A percentile compares a stretch with the other conserved stretches of the same genome.
phyloP scores from a whole-genome alignment of 2,113 vertebrate species.

The Catharus minimus region DNA sequence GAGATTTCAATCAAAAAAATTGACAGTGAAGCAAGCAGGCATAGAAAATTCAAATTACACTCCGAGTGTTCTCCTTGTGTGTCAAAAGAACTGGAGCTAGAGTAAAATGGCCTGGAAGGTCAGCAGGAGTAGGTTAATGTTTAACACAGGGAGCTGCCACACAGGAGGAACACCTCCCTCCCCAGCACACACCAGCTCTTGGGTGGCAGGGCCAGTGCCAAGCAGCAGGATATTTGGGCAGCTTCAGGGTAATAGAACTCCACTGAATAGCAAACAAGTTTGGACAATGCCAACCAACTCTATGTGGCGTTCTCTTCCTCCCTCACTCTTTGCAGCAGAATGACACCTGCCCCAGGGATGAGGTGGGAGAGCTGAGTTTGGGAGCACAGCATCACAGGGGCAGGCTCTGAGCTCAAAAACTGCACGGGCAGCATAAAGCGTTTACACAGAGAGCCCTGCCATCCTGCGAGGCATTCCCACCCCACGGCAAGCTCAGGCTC shows the following conservation, averaged over 20 bases:
- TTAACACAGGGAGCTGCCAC: not conserved
- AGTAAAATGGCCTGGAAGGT: not conserved
- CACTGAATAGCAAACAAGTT: not conserved
- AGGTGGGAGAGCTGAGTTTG: not conserved
- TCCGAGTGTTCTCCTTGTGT: not conserved
- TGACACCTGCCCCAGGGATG: not conserved
- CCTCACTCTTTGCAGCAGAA: not conserved
- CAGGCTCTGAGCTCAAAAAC: not conserved
- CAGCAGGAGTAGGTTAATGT: not conserved
- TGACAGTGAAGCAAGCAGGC: not conserved
- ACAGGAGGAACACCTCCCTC: not conserved
- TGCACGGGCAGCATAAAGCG: rapidly evolving
- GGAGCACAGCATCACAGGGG: not conserved
- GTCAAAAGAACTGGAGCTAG: not conserved
- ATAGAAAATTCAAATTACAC: not conserved
- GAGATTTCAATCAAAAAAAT: not conserved
- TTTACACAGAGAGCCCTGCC: rapidly evolving
- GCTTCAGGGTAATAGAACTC: not conserved
- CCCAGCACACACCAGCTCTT: not conserved
- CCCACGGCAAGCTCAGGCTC: not conserved
- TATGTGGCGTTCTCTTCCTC: not conserved
- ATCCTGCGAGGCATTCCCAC: not conserved
- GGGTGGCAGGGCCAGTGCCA: not conserved
- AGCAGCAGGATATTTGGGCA: not conserved
- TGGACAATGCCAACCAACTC: not conserved